Percentiles rank a stretch among this genome's conserved stretches.
These are phyloP conservation scores for Cheilosia grossa DNA, from an alignment of 2,888 invertebrate species.

Conservation along the genomic window DNA sequence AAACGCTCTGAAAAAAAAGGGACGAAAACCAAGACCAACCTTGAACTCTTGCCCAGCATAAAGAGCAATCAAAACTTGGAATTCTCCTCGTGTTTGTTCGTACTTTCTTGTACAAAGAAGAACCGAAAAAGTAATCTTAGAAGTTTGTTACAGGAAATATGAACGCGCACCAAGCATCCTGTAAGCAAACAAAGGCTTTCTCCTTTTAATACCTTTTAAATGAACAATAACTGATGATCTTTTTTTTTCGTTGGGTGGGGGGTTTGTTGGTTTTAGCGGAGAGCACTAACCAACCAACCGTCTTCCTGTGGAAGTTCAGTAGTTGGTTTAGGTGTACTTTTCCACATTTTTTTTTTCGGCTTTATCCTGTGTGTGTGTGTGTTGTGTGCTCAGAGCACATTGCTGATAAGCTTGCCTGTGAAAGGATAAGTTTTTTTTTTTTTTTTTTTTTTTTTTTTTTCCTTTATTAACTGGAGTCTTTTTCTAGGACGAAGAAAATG, in stretches of 20 bases:
- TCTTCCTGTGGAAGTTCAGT: background rate
- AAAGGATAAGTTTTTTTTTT: no score
- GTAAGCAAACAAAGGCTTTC: constrained; percentile 44
- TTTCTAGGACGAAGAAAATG: constrained; percentile 17
- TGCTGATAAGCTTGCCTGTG: no score
- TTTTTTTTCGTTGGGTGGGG: background rate
- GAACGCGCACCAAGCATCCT: constrained; percentile 59
- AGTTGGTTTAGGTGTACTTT: background rate
- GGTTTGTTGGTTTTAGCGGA: background rate
- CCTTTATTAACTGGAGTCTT: constrained; percentile 5
- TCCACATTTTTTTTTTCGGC: no score
- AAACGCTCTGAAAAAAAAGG: background rate
- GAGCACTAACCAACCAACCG: no score
- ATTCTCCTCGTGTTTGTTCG: constrained; percentile 33
- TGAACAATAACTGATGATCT: constrained; percentile 55
- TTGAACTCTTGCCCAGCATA: constrained; percentile 16
- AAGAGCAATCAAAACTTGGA: constrained; percentile 9
- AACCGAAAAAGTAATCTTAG: constrained; percentile 57
- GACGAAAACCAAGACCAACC: background rate
- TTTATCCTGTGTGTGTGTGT: no score
- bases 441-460: background rate
- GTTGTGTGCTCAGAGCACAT: no score
- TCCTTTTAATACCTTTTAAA: constrained; percentile 59
- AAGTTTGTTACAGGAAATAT: constrained; percentile 61
- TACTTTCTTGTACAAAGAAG: constrained; percentile 44